Evolutionary conservation across 2,797 vertebrate genomes (phyloP), one percentile per base, ranked within the genome.

Genomic region (Myotis findleyi): DNA sequence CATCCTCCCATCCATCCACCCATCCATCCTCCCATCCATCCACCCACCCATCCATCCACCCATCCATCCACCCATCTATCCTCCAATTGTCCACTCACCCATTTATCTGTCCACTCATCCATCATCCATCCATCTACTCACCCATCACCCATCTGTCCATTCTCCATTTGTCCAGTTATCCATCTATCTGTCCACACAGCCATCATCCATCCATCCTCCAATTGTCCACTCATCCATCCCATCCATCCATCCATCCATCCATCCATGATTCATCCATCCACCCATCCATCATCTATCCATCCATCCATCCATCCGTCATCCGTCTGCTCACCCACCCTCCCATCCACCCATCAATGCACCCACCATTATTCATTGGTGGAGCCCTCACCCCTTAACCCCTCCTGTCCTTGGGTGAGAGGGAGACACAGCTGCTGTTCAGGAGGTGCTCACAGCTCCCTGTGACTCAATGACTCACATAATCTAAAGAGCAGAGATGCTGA

Each of bases 401-500:
- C 11, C 57, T 69, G 16, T 5, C 18, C 64, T 62, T 77, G 16
- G 53, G 30, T 79, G 62, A 80, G 53, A 87, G 21, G 21, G 12
- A 49, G n/a, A 25, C 25, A 47, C 6, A 44, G 41, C 27, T 21
- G 11, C 18, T 2, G 36, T 51, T 76, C 44, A 66, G 66, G n/a
- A 88, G 33, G 72, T 0, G 2, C 0, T 4, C 1, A 0, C 20
- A 20, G 16, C 10, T 3, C 20, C 27, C 6, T 21, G 2, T 16
- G 12, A 21, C 3, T 13, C 23, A 23, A 33, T 2, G 9, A 27
- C 14, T 14, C 7, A 30, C 3, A 44, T 16, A 38, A 88, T 10
- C 44, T 12, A 12, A 47, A 51, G 53, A 68, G 25, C 33, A 44
- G 11, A 44, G 16, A 17, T 11, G 33, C 9, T 71, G 38, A n/a